phyloP scores from a whole-genome alignment of 1,140 invertebrate species.

The Bacillus rossius region DNA sequence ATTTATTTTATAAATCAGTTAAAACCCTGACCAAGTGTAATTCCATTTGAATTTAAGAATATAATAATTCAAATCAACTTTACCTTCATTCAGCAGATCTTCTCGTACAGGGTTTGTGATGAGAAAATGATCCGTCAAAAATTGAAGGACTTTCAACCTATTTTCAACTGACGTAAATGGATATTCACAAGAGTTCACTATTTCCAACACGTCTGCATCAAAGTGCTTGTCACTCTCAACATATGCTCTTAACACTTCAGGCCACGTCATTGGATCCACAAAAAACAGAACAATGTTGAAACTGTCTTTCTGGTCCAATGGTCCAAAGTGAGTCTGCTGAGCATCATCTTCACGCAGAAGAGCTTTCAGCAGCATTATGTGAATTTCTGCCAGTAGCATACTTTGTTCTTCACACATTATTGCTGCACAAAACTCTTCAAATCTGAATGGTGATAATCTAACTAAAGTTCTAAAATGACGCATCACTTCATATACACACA shows the following conservation, averaged over 20 bases:
- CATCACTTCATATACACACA: conserved; percentile 91
- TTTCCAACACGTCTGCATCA: conserved; percentile 60
- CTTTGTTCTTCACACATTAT: conserved; percentile 89
- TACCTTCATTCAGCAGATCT: conserved; percentile 90
- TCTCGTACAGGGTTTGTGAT: conserved; percentile 90
- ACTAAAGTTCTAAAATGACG: conserved; percentile 86
- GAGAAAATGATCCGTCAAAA: conserved; percentile 90
- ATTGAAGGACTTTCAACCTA: conserved; percentile 80
- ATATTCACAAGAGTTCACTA: conserved; percentile 72
- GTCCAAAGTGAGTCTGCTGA: conserved; percentile 92
- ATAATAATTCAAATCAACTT: conserved; percentile 25
- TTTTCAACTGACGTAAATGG: conserved; percentile 81
- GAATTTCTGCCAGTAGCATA: conserved; percentile 83
- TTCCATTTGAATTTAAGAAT: too few species aligned
- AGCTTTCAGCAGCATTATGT: conserved; percentile 87
- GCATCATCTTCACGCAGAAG: conserved; percentile 91
- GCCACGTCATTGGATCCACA: conserved; percentile 92
- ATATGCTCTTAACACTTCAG: conserved; percentile 83
- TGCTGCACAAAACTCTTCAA: conserved; percentile 94
- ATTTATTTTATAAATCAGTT: too few species aligned
- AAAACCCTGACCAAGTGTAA: too few species aligned
- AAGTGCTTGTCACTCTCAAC: conserved; percentile 83
- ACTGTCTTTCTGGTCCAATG: conserved; percentile 93
- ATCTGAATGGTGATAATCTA: conserved; percentile 86
- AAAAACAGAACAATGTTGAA: conserved; percentile 90